phyloP scores from a whole-genome alignment of 2,797 vertebrate genomes.

The Morelia viridis region DNA sequence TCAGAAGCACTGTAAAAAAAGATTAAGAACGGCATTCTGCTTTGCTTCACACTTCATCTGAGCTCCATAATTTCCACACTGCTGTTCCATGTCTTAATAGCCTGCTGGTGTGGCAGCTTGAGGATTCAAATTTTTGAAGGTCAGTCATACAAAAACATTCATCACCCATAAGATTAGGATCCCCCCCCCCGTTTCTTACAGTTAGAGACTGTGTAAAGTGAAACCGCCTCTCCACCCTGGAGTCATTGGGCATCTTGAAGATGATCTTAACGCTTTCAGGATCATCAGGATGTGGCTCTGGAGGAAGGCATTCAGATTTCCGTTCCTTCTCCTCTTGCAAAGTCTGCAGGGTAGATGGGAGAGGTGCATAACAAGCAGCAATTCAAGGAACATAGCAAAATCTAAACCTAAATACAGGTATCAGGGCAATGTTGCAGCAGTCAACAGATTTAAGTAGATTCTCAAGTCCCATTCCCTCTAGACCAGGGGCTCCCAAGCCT shows the following conservation, averaged over 20 bases:
- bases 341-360: conserved; percentile 74
- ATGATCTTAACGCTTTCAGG: conserved; percentile 96
- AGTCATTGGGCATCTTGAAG: conserved; percentile 97
- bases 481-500: not conserved
- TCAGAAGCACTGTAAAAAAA: not conserved
- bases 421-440: not conserved
- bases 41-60: not conserved
- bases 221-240: conserved; percentile 95
- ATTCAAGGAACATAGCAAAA: not conserved
- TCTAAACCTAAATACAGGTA: not conserved
- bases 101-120: not conserved
- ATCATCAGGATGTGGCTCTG: conserved; percentile 89
- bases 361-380: not conserved
- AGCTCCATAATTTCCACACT: not conserved
- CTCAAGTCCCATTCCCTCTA: not conserved
- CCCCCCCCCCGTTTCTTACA: conserved; percentile 74
- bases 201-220: conserved; percentile 93
- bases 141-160: not conserved
- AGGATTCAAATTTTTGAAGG: not conserved
- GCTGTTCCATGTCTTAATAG: not conserved
- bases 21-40: not conserved
- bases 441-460: not conserved
- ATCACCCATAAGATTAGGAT: not conserved
- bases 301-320: conserved; percentile 92
- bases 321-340: conserved; percentile 97